Percentiles rank a stretch among this genome's conserved stretches.
Evolutionary conservation across 2,113 vertebrate genomes (phyloP).

Genomic region (Epinephelus fuscoguttatus): DNA sequence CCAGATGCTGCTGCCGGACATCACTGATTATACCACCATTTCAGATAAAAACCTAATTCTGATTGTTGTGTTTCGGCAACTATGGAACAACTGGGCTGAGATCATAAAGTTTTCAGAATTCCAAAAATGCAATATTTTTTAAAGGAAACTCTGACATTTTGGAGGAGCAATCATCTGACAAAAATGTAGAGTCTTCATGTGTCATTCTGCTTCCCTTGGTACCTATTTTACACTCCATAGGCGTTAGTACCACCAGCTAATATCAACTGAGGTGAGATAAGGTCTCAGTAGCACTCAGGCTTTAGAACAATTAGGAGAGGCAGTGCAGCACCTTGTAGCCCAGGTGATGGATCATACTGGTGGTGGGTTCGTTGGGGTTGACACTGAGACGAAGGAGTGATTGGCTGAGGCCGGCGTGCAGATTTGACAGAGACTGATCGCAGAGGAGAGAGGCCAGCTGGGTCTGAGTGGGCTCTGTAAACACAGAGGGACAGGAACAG

Average conservation of each 20-base stretch:
- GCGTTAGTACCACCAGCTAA: conserved; percentile 28
- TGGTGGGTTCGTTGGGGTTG: conserved; percentile 49
- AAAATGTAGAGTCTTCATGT: background rate
- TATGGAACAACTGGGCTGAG: background rate
- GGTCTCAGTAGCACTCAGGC: conserved; percentile 41
- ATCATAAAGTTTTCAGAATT: background rate
- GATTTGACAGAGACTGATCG: conserved; percentile 78
- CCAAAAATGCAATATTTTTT: background rate
- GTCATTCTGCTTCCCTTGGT: conserved; percentile 14
- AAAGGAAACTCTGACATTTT: background rate
- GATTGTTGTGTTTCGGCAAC: background rate
- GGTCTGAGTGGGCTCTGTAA: conserved; percentile 74
- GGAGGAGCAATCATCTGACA: background rate
- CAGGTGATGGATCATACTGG: conserved; percentile 69
- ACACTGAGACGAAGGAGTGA: conserved; percentile 60
- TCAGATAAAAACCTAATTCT: no score
- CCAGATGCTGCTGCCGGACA: conserved; percentile 82
- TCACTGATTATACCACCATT: conserved; percentile 78
- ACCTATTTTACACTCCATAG: conserved; percentile 40
- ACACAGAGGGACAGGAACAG: conserved; percentile 64
- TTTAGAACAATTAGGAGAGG: conserved; percentile 69
- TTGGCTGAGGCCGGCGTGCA: conserved; percentile 58
- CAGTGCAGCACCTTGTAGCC: conserved; percentile 48
- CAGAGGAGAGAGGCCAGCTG: conserved; percentile 75
- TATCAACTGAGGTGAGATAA: conserved; percentile 57